Evolutionary conservation across 2,888 invertebrate species (phyloP).

Genomic region (Megamerina dolium): DNA sequence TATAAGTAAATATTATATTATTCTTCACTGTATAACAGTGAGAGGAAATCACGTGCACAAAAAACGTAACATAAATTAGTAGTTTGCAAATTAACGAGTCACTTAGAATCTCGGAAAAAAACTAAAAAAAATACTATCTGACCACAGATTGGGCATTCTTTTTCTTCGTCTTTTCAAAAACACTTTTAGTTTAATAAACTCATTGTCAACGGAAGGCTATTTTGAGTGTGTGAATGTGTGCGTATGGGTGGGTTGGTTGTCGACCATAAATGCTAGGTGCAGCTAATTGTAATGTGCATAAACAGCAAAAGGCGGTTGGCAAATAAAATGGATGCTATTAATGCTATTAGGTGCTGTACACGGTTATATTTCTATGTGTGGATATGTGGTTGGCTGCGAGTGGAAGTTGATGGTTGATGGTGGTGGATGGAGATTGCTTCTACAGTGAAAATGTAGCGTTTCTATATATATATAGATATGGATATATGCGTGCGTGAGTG

Average conservation of each 20-base stretch:
- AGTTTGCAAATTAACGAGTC: too few species aligned
- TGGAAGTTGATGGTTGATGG: too few species aligned
- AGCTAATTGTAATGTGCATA: not conserved
- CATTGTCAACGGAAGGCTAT: not conserved
- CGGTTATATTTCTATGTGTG: too few species aligned
- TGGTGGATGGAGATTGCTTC: too few species aligned
- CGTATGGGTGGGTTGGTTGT: not conserved
- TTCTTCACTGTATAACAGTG: too few species aligned
- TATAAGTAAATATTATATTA: too few species aligned
- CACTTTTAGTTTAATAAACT: not conserved
- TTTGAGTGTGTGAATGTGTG: not conserved
- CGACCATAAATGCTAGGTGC: not conserved
- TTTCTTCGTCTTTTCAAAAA: too few species aligned
- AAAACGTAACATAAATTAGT: too few species aligned
- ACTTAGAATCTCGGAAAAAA: too few species aligned
- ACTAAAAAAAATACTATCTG: not conserved
- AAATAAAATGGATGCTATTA: not conserved
- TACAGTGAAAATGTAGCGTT: not conserved
- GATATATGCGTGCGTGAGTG: not conserved
- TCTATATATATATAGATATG: not conserved
- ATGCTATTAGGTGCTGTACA: not conserved
- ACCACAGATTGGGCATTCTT: too few species aligned
- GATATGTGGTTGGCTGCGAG: too few species aligned
- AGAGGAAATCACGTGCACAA: too few species aligned
- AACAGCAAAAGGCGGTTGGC: not conserved